These are phyloP conservation scores for Drosophila hydei DNA, from an alignment of 1,140 invertebrate genomes.

Conservation along the genomic window DNA sequence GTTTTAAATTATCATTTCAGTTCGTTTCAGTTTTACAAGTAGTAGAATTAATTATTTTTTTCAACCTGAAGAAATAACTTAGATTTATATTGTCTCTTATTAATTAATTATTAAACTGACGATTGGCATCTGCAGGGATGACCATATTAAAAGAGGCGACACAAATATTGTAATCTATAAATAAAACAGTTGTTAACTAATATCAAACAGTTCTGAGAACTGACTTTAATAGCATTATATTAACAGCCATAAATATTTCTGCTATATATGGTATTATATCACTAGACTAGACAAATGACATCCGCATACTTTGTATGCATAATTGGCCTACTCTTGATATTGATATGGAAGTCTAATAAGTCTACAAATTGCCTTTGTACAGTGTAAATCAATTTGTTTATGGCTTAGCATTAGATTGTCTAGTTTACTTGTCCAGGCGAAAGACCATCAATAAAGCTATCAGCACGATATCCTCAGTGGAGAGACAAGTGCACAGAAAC, in stretches of 20 bases:
- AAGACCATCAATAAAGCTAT: slow-evolving; percentile 50
- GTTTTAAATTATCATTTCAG: no score
- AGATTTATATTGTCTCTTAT: no score
- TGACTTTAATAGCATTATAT: neutral
- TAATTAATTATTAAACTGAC: no score
- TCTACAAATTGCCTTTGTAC: slow-evolving; percentile 13
- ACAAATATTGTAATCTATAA: no score
- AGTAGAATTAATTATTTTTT: no score
- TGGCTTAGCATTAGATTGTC: slow-evolving; percentile 15
- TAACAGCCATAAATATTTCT: neutral
- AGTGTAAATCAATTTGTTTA: slow-evolving; percentile 18
- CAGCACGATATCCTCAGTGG: slow-evolving; percentile 42
- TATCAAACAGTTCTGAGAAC: neutral
- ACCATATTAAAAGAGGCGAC: no score
- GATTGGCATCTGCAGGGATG: no score
- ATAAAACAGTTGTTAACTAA: no score
- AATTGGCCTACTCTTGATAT: slow-evolving; percentile 33
- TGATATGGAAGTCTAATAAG: slow-evolving; percentile 11
- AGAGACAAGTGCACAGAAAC: slow-evolving; percentile 13
- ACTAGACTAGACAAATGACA: slow-evolving; percentile 16
- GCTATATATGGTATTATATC: slow-evolving; percentile 6
- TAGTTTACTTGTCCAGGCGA: slow-evolving; percentile 7
- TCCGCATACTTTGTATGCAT: slow-evolving; percentile 32
- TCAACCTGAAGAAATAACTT: no score
- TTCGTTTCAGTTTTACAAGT: no score